Evolutionary conservation across 2,113 vertebrate species (phyloP).

Genomic region (Pavo muticus): DNA sequence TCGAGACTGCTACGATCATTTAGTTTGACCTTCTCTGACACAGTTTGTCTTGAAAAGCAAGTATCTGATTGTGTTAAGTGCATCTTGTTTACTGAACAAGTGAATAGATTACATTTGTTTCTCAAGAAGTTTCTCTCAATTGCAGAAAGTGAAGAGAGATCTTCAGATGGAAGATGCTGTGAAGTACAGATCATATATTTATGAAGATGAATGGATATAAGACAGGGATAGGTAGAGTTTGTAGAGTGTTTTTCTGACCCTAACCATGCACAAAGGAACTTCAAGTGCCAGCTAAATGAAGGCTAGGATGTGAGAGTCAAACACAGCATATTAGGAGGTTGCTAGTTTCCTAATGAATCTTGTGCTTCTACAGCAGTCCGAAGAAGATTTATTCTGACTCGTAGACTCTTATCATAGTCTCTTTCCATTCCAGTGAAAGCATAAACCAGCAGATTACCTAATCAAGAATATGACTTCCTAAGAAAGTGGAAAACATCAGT

Average conservation of each 20-base stretch:
- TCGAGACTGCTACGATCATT: background rate
- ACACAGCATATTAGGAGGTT: background rate
- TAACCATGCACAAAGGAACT: background rate
- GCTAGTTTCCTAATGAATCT: background rate
- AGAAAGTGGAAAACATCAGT: background rate
- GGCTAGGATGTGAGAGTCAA: background rate
- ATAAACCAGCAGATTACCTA: background rate
- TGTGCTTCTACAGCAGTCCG: background rate
- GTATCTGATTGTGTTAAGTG: background rate
- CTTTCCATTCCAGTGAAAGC: background rate
- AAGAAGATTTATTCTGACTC: slow-evolving; percentile 4
- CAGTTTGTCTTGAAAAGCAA: background rate
- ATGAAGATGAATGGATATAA: background rate
- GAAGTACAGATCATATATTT: background rate
- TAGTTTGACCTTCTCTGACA: background rate
- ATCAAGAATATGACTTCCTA: background rate
- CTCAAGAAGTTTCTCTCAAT: background rate
- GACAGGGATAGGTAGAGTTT: background rate
- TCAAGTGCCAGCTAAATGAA: background rate
- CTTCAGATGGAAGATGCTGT: background rate
- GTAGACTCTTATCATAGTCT: background rate
- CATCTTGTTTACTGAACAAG: background rate
- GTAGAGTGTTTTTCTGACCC: background rate
- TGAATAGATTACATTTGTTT: background rate
- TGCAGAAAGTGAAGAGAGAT: background rate